A percentile compares a stretch with the other conserved stretches of the same genome.
Evolutionary conservation across 2,113 vertebrate species (phyloP).

Genomic region (Ptychochromis oligacanthus): DNA sequence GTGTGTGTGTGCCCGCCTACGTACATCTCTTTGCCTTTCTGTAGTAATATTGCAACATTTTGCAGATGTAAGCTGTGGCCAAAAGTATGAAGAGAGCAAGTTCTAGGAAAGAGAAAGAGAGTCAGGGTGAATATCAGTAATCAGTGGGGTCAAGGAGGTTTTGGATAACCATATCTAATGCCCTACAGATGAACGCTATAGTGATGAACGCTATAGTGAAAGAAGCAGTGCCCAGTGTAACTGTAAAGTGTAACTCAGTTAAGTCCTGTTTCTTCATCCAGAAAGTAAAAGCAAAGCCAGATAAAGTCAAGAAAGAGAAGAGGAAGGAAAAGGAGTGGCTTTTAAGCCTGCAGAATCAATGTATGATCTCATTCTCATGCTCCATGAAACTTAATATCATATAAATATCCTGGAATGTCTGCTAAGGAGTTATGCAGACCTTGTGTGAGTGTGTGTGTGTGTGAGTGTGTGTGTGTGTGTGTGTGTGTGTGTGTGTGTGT

Average conservation of each 20-base stretch:
- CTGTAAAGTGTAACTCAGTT: slow-evolving; percentile 37
- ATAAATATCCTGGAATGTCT: slow-evolving; percentile 70
- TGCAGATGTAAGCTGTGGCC: slow-evolving; percentile 56
- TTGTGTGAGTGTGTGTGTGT: slow-evolving; percentile 6
- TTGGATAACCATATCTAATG: slow-evolving; percentile 61
- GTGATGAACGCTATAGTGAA: slow-evolving; percentile 46
- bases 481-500: slow-evolving; percentile 8
- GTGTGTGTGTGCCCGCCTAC: slow-evolving; percentile 45
- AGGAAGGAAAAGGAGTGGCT: slow-evolving; percentile 12
- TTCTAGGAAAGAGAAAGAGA: slow-evolving; percentile 59
- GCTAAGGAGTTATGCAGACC: slow-evolving; percentile 57
- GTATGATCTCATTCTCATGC: slow-evolving; percentile 69
- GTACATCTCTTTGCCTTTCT: slow-evolving; percentile 34
- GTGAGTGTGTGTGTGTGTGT: neutral
- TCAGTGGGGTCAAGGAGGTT: slow-evolving; percentile 33
- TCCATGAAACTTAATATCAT: slow-evolving; percentile 72
- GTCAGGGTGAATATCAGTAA: slow-evolving; percentile 20
- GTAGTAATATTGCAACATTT: slow-evolving; percentile 65
- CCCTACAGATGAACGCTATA: slow-evolving; percentile 55
- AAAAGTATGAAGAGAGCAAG: slow-evolving; percentile 57
- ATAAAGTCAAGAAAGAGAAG: slow-evolving; percentile 16
- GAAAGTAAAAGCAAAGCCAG: slow-evolving; percentile 14
- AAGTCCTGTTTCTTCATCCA: slow-evolving; percentile 24
- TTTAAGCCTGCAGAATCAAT: slow-evolving; percentile 56
- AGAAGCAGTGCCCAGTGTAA: slow-evolving; percentile 22